A percentile compares a stretch with the other conserved stretches of the same genome.
Conservation (phyloP, 2,888 invertebrate species). For the Nomada fabriciana region DNA sequence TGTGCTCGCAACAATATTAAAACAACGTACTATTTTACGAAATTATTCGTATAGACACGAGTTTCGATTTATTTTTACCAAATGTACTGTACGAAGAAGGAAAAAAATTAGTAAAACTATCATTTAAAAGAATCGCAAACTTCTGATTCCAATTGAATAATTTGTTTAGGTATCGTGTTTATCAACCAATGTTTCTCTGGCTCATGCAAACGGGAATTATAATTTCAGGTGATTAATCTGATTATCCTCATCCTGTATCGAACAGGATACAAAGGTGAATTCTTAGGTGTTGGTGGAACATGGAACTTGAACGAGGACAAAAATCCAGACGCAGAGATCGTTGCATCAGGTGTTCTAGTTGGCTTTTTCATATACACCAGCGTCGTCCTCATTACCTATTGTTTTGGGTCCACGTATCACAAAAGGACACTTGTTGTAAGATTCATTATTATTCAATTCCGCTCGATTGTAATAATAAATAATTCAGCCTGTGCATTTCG, state of each 20-base stretch:
- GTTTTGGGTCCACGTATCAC: slow-evolving; percentile 91
- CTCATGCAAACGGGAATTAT: not conserved
- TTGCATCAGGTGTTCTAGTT: slow-evolving; percentile 94
- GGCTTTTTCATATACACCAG: slow-evolving; percentile 94
- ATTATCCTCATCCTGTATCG: slow-evolving; percentile 92
- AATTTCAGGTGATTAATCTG: slow-evolving; percentile 90
- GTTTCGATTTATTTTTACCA: not conserved
- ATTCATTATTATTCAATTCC: slow-evolving; percentile 30
- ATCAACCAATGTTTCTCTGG: not conserved
- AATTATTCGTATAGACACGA: not conserved
- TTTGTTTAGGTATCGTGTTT: not conserved
- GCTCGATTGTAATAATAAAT: no score
- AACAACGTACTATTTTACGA: no score
- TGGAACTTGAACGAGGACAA: slow-evolving; percentile 96
- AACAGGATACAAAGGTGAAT: slow-evolving; percentile 92
- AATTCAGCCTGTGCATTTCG: no score
- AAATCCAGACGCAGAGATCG: slow-evolving; percentile 94
- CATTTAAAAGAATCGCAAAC: no score
- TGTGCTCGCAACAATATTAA: no score
- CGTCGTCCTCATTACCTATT: slow-evolving; percentile 90
- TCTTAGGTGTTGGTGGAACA: slow-evolving; percentile 94
- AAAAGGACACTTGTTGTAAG: slow-evolving; percentile 88
- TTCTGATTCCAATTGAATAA: no score
- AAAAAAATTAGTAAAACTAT: no score
- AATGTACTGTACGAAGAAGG: not conserved